phyloP scores from a whole-genome alignment of 92 coral and sea anemone species.

The Zoanthus gigantus region DNA sequence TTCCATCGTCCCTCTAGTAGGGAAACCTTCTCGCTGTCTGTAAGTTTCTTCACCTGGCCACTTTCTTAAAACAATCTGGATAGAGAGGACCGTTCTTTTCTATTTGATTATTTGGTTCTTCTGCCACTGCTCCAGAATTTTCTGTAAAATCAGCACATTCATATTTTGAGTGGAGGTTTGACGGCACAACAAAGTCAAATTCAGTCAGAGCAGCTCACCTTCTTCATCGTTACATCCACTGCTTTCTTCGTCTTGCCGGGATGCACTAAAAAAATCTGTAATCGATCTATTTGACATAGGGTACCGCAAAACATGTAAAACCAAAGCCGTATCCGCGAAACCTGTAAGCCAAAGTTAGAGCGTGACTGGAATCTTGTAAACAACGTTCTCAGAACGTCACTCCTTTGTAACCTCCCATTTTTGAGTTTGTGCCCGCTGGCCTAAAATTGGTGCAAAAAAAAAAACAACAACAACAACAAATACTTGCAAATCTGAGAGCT shows the following conservation, averaged over 20 bases:
- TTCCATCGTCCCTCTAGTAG: conserved; percentile 35
- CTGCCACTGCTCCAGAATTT: conserved; percentile 39
- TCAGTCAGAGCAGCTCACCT: conserved; percentile 53
- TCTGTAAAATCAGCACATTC: conserved; percentile 27
- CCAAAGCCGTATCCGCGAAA: conserved; percentile 30
- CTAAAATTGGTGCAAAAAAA: conserved; percentile 15
- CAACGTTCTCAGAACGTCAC: conserved; percentile 49
- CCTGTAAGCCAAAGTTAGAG: conserved; percentile 19
- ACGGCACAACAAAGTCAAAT: conserved; percentile 35
- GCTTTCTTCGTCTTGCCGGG: conserved; percentile 39
- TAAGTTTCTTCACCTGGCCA: conserved; percentile 30
- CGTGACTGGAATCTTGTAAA: conserved; percentile 32
- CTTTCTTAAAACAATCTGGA: conserved; percentile 33
- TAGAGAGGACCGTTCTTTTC: conserved; percentile 33
- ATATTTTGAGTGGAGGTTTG: conserved; percentile 42
- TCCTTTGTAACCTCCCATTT: conserved; percentile 53
- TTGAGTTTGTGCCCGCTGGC: conserved; percentile 34
- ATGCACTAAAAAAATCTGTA: conserved; percentile 31
- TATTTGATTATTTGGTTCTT: conserved; percentile 25
- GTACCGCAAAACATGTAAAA: conserved; percentile 27
- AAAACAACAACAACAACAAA: conserved; percentile 4
- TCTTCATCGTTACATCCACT: conserved; percentile 51
- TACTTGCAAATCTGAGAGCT: conserved; percentile 23
- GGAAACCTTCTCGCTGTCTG: conserved; percentile 36
- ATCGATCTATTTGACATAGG: conserved; percentile 30